phyloP scores from a whole-genome alignment of 2,797 vertebrate species.

The Eupleurogrammus muticus region DNA sequence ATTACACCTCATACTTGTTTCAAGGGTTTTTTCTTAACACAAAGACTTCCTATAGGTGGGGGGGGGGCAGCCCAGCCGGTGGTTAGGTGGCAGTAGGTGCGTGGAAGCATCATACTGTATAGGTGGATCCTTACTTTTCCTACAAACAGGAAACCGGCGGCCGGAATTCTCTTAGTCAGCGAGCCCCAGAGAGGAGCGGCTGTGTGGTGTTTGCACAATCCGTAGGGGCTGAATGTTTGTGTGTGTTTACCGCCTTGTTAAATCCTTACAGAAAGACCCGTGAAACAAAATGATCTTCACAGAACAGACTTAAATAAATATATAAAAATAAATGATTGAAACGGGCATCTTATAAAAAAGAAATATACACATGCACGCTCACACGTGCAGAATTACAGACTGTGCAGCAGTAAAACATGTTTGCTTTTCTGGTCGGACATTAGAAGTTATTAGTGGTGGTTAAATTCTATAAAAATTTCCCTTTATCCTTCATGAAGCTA shows the following conservation, averaged over 20 bases:
- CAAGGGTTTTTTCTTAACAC: slow-evolving; percentile 6
- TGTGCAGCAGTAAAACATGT: not conserved
- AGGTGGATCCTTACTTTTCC: slow-evolving; percentile 9
- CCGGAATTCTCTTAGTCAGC: slow-evolving; percentile 46
- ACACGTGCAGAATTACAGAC: slow-evolving; percentile 8
- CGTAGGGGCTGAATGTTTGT: slow-evolving; percentile 30
- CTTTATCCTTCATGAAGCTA: not conserved
- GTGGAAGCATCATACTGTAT: slow-evolving; percentile 5
- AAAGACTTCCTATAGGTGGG: not conserved
- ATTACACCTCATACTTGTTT: slow-evolving; percentile 20
- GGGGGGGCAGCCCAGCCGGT: slow-evolving; percentile 14
- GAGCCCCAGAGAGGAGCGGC: slow-evolving; percentile 15
- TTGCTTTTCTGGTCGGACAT: not conserved
- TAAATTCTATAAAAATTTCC: slow-evolving; percentile 2
- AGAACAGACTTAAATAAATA: slow-evolving; percentile 10
- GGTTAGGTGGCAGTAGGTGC: slow-evolving; percentile 10
- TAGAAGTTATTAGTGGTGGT: not conserved
- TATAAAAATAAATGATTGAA: not conserved
- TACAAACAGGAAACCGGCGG: slow-evolving; percentile 51
- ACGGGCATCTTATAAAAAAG: not conserved
- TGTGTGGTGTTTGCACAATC: slow-evolving; percentile 28
- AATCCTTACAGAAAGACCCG: slow-evolving; percentile 17
- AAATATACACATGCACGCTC: not conserved
- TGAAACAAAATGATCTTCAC: slow-evolving; percentile 3
- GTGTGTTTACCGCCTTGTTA: slow-evolving; percentile 39